Percentiles rank a stretch among this genome's conserved stretches.
phyloP scores from a whole-genome alignment of 2,888 invertebrate genomes.

The Cerceris ruficornis region DNA sequence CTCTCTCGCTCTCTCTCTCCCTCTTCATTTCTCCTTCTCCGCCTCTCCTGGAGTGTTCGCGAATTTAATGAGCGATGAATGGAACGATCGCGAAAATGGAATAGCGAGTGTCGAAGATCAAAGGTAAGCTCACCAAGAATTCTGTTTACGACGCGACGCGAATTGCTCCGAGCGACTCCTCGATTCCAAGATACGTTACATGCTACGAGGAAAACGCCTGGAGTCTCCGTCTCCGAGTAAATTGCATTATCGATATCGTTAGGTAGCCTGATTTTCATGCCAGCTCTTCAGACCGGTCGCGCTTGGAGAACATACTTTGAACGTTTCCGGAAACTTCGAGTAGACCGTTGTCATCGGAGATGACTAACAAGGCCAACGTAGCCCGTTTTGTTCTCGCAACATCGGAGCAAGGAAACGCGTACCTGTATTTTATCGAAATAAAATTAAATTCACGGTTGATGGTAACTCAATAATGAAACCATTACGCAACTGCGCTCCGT shows the following conservation, averaged over 20 bases:
- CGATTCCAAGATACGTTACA: neutral
- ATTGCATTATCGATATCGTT: neutral
- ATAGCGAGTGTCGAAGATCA: slow-evolving; percentile 29
- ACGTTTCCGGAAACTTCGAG: neutral
- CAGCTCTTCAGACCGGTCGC: too few species aligned
- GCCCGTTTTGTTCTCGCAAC: neutral
- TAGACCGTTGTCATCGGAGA: neutral
- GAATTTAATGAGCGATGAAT: slow-evolving; percentile 56
- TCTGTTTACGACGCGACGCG: slow-evolving; percentile 14
- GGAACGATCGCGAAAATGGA: slow-evolving; percentile 44
- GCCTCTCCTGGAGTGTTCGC: slow-evolving; percentile 29
- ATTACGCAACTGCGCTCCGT: slow-evolving; percentile 65
- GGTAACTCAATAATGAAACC: slow-evolving; percentile 70
- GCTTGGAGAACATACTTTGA: too few species aligned
- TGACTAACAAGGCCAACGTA: neutral
- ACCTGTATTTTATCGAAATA: slow-evolving; percentile 62
- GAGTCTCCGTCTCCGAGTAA: slow-evolving; percentile 3
- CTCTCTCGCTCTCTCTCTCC: neutral
- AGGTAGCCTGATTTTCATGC: neutral
- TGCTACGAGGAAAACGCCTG: neutral
- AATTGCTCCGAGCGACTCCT: neutral
- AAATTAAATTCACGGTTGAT: slow-evolving; percentile 66
- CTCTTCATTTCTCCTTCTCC: neutral
- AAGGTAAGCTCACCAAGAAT: slow-evolving; percentile 9
- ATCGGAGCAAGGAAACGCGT: slow-evolving; percentile 22